Evolutionary conservation across 1,140 invertebrate species (phyloP).

Genomic region (Drosophila carrolli): DNA sequence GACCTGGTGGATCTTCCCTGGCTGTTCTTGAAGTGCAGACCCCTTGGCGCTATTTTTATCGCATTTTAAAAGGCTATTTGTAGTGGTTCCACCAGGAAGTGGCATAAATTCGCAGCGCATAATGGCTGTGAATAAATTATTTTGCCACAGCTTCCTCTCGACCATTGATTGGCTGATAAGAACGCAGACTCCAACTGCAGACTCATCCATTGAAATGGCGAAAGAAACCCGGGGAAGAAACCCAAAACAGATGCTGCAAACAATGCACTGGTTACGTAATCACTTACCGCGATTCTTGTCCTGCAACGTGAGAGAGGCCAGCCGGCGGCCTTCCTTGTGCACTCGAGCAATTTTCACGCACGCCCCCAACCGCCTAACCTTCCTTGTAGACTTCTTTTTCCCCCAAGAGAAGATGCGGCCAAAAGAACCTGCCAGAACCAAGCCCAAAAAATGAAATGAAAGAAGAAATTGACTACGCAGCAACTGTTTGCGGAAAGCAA

Average conservation of each 20-base stretch:
- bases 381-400: not conserved
- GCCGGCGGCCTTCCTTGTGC: constrained; percentile 75
- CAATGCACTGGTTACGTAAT: constrained; percentile 80
- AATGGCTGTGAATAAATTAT: constrained; percentile 83
- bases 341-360: constrained; percentile 70
- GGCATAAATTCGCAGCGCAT: constrained; percentile 81
- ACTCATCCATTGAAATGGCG: constrained; percentile 52
- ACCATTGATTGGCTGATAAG: constrained; percentile 68
- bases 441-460: constrained; percentile 4
- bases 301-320: constrained; percentile 59
- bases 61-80: constrained; percentile 83
- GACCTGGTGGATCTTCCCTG: constrained; percentile 34
- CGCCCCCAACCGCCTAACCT: constrained; percentile 51
- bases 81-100: constrained; percentile 81
- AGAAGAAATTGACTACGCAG: constrained; percentile 25
- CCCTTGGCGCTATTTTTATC: constrained; percentile 81
- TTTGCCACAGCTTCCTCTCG: constrained; percentile 68
- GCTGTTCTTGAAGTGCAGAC: constrained; percentile 35
- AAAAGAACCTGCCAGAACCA: constrained; percentile 6
- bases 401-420: not conserved
- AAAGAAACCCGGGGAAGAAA: constrained; percentile 1
- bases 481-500: constrained; percentile 43
- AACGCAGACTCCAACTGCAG: constrained; percentile 6
- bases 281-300: constrained; percentile 77
- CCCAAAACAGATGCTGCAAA: constrained; percentile 47